Evolutionary conservation across 2,888 invertebrate genomes (phyloP), one percentile per base, ranked within the genome.

Genomic region (Eupithecia tripunctaria): DNA sequence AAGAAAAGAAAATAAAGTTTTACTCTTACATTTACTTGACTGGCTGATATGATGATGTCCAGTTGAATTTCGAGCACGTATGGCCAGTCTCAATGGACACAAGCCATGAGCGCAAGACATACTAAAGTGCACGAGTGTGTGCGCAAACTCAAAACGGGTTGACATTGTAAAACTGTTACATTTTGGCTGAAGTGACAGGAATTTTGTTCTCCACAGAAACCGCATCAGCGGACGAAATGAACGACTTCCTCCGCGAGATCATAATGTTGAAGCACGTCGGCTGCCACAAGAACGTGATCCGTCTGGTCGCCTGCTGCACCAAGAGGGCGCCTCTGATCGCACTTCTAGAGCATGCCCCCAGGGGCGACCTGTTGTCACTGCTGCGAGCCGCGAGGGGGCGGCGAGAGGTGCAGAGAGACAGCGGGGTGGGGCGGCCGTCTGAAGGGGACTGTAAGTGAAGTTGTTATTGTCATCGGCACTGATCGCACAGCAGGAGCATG

Each of bases 221-320:
- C 78, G 95, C 95, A 1, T 87, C 95, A 0, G 88, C 94, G 15
- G 96, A 96, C 73, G 96, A 96, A 82, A 89, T 95, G 67, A 95
- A 96, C 70, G 97, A 97, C 83, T 96, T 98, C 82, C 91, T 97
- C 25, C 95, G 96, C 0, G 98, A 98, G 91, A 97, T 98, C 32
- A 94, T 95, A 36, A 97, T 97, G 91, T 95, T 98, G 87, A 98
- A 97, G 86, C 95, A 95, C 77, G 96, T 97, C 0, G 97, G 97
- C 0, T 92, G 91, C 0, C 98, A 98, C 88, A 95, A 96, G 21
- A 96, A 98, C 88, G 96, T 98, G 68, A 97, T 98, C 21, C 93
- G 95, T 12, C 88, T 97, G 4, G 84, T 97, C 1, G 98, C 96
- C 0, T 98, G 97, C 81, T 97, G 97, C 82, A 97, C 97, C 0